Evolutionary conservation across 1,140 invertebrate species (phyloP), one percentile per base, ranked within the genome.

Genomic region (Ceratoteleas bidentatus): DNA sequence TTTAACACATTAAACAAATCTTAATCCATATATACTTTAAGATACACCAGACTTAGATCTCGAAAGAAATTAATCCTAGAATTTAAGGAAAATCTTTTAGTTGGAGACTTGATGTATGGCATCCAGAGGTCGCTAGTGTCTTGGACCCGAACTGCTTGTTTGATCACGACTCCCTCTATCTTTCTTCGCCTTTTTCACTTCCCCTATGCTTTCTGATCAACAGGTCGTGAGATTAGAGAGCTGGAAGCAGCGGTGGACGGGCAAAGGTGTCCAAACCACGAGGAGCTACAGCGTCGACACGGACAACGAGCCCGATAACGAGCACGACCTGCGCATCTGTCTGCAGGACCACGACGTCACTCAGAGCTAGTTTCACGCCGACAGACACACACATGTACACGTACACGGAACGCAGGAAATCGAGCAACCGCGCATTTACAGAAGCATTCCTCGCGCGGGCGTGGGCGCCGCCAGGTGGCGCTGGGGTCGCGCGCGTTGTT

Each of bases 221-320:
- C 82, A 94, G 94, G 92, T 94, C 91, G 93, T 94, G 93, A 94
- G 94, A 87, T 87, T 95, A 90, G 93, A 94, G 84, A 92, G 92
- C 53, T 93, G 93, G 91, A 94, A 93, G 75, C 85, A 91, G 57
- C 88, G 89, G 10, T 88, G 89, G 87, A 89, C 87, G 9, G 89
- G 88, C 43, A 85, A 87, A n/a, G 81, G 85, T 49, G 86, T 83
- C 3, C 83, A 87, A 62, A 84, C 81, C 16, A 70, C 85, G 43
- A 85, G 88, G 64, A 91, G 88, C 64, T 90, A 88, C 54, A 92
- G 91, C 52, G 87, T 92, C 60, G 92, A 93, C 75, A 91, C 91
- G 58, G 92, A 93, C 62, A 92, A 90, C 68, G 92, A 93, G 73
- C 77, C 91, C 75, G 92, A n/a, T n/a, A n/a, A 93, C 76, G 92